phyloP scores from a whole-genome alignment of 1,140 invertebrate species.

The Tetranychus urticae region DNA sequence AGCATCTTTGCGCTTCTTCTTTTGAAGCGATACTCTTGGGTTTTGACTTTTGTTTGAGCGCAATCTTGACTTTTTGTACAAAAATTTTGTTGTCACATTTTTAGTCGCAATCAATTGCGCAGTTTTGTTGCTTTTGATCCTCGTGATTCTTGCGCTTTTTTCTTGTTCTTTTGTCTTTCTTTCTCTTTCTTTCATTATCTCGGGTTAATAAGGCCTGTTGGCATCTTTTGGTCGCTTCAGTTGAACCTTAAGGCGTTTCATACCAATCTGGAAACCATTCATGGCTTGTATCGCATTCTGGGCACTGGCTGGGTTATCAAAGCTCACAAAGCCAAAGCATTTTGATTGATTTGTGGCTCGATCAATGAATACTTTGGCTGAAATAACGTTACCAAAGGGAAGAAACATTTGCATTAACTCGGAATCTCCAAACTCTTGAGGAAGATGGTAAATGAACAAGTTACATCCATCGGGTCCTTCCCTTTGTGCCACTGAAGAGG shows the following conservation, averaged over 20 bases:
- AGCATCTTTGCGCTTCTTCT: no score
- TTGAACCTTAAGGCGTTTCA: slow-evolving; percentile 98
- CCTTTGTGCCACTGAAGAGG: neutral
- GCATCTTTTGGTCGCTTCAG: slow-evolving; percentile 87
- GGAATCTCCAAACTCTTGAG: slow-evolving; percentile 62
- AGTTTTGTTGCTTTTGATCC: no score
- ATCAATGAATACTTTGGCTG: slow-evolving; percentile 96
- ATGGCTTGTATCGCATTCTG: slow-evolving; percentile 95
- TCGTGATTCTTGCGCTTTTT: neutral
- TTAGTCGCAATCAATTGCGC: no score
- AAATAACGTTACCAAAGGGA: slow-evolving; percentile 85
- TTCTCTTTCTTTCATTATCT: neutral
- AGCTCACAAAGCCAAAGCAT: slow-evolving; percentile 98
- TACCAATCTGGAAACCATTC: slow-evolving; percentile 99
- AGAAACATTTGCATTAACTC: slow-evolving; percentile 81
- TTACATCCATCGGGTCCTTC: slow-evolving; percentile 9
- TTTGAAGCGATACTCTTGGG: no score
- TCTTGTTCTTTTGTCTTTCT: neutral
- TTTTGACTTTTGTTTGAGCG: no score
- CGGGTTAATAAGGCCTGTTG: slow-evolving; percentile 2
- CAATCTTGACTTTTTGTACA: no score
- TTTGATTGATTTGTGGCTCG: slow-evolving; percentile 93
- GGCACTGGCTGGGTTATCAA: slow-evolving; percentile 91
- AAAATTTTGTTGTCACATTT: no score
- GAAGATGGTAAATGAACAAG: slow-evolving; percentile 12